Evolutionary conservation across 2,888 invertebrate species (phyloP), one percentile per base, ranked within the genome.

Genomic region (Alitta virens): DNA sequence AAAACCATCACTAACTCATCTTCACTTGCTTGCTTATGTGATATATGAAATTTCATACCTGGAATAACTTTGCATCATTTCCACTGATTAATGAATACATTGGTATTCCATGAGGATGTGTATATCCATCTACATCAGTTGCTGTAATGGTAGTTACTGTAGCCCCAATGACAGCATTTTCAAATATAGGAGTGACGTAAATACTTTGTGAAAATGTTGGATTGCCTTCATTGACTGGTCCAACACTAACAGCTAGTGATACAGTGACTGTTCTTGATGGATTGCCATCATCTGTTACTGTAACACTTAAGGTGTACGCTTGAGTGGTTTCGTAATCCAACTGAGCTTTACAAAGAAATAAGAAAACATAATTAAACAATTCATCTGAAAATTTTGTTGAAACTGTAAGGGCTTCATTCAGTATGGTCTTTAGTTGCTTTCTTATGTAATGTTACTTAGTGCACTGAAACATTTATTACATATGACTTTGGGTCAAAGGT

Each of bases 271-370:
- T 5, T n/a, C n/a, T n/a, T 3, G 46, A 5, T 18, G 46, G 46
- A 46, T 7, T 46, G 5, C 46, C 46, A 18, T n/a, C 46, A 46
- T 46, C 46, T 5, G 46, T 46, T n/a, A 46, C 46, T 12, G 5
- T 21, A 5, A 46, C n/a, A 5, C 5, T n/a, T 16, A 46, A 21
- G n/a, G 7, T 46, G 46, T 46, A 46, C n/a, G n/a, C 3, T n/a
- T 21, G 46, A n/a, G 46, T 46, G n/a, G 46, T 46, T n/a, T 46
- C 46, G 46, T 46, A 46, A n/a, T 46, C 46, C 5, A 46, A n/a
- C 12, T 5, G 33, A 33, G 33, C 33, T 33, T 5, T 33, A 33
- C 33, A 33, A 33, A 33, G 5, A 33, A 33, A 33, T 33, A 33
- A 33, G 7, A 33, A 7, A 33, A 7, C 33, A 33, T 33, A 33